phyloP scores from a whole-genome alignment of 2,797 vertebrate genomes.

The Lagocephalus sceleratus region DNA sequence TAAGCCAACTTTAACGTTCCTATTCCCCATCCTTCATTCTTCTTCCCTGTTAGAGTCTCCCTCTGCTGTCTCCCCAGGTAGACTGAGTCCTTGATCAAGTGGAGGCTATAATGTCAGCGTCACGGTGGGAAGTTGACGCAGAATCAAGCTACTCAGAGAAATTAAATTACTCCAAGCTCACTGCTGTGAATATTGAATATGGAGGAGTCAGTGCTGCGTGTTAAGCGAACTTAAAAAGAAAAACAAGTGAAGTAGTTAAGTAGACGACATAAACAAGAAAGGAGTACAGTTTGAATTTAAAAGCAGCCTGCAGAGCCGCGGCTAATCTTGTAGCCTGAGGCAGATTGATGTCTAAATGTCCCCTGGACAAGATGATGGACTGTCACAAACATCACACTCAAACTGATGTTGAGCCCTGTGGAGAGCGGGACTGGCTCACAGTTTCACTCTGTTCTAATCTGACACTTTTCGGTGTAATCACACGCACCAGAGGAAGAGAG shows the following conservation, averaged over 20 bases:
- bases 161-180: constrained; percentile 41
- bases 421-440: constrained; percentile 20
- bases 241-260: constrained; percentile 9
- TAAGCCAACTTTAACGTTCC: constrained; percentile 34
- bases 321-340: constrained; percentile 37
- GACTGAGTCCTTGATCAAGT: constrained; percentile 58
- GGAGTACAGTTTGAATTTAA: constrained; percentile 14
- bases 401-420: constrained; percentile 15
- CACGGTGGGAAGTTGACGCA: constrained; percentile 41
- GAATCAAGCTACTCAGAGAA: constrained; percentile 30
- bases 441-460: constrained; percentile 39
- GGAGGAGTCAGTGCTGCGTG: constrained; percentile 1
- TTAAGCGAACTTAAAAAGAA: constrained; percentile 5
- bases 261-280: not conserved
- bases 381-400: constrained; percentile 15
- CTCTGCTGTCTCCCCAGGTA: constrained; percentile 41
- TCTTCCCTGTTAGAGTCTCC: constrained; percentile 9
- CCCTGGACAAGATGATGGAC: constrained; percentile 37
- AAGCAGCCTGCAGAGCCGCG: constrained; percentile 37
- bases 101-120: constrained; percentile 48
- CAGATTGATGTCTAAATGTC: constrained; percentile 32
- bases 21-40: constrained; percentile 10
- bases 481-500: not conserved
- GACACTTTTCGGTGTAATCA: constrained; percentile 35
- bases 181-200: constrained; percentile 2